Evolutionary conservation across 2,113 vertebrate genomes (phyloP).

Genomic region (Micromys minutus): DNA sequence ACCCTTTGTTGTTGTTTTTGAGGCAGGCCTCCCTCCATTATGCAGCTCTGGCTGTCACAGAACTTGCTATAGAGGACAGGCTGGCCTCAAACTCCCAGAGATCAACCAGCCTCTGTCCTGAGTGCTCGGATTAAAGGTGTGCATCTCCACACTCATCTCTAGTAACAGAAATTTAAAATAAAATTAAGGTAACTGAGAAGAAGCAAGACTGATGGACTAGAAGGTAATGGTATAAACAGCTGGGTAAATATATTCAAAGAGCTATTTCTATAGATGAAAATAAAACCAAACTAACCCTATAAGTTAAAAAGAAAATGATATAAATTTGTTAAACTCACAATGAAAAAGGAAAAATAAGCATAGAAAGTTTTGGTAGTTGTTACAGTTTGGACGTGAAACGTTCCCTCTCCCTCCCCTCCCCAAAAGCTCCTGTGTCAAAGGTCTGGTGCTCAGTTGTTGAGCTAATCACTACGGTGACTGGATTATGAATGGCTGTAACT

Average conservation of each 20-base stretch:
- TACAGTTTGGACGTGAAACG: background rate
- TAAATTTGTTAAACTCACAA: background rate
- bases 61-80: background rate
- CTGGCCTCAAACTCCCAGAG: background rate
- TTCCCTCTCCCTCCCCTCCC: background rate
- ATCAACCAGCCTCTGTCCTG: background rate
- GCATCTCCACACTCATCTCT: background rate
- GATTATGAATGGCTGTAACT: background rate
- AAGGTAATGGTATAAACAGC: background rate
- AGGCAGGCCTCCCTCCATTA: background rate
- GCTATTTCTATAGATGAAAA: background rate
- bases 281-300: background rate
- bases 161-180: constrained; percentile 32
- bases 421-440: background rate
- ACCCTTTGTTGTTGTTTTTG: background rate
- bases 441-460: background rate
- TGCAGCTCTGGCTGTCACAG: background rate
- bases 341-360: background rate
- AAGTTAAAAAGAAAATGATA: background rate
- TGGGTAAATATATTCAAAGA: background rate
- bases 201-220: background rate
- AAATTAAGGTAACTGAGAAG: constrained; percentile 23
- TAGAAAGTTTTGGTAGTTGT: background rate
- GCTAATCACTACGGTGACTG: background rate
- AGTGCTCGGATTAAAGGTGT: background rate